Evolutionary conservation across 2,888 invertebrate genomes (phyloP), one percentile per base, ranked within the genome.

Genomic region (Oscheius sp.): DNA sequence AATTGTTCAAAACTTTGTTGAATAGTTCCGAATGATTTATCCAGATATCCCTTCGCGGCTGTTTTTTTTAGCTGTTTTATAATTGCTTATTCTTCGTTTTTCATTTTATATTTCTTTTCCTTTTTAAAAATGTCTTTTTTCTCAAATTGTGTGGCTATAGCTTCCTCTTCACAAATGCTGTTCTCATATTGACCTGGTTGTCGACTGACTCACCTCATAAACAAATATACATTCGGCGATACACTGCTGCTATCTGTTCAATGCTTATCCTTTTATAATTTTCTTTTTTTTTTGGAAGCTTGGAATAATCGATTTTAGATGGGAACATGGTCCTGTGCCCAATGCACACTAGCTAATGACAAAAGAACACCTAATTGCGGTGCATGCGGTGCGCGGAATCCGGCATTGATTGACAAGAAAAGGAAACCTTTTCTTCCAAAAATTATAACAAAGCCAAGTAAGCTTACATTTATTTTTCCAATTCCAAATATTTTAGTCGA

Each of bases 301-400:
- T 44, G 6, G 17, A 6, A 12, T 44, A 17, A 41, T 41, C 12
- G 41, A 41, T 41, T 50, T 50, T 22, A 26, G 28, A 73, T 75
- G 75, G 44, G 64, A 28, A 41, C 69, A 59, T 77, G 76, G 76
- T 67, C 49, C 33, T 77, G 76, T 67, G 24, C 49, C n/a, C 67
- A 73, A 36, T 77, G 76, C 45, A 77, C 76, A 26, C 68, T 77
- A 3, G 57, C 69, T 56, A 77, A 77, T 57, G 54, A 69, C 9
- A 51, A 36, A 0, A 17, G 24, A 14, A 12, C 38, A 22, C 50
- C 30, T 4, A n/a, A 61, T 8, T 77, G 76, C 59, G 45, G 70
- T 26, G 76, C 74, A 17, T 77, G 76, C 36, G 74, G 74, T n/a
- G 70, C 72, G 9, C 69, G 68, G 47, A 71, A 67, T 20, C 76